Conservation (phyloP, 2,888 invertebrate genomes). For the Sphaeridia pumilis region DNA sequence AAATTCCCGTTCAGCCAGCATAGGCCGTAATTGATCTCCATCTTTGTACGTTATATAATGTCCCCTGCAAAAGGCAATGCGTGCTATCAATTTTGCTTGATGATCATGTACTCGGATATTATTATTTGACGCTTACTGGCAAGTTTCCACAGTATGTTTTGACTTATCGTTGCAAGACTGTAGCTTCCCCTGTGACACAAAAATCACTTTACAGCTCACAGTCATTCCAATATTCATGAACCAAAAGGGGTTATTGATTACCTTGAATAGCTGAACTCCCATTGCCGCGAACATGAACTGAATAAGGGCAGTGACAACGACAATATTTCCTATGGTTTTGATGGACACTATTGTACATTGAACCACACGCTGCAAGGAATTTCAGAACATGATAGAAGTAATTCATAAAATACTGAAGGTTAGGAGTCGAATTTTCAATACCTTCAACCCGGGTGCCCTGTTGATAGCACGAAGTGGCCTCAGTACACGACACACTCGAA, state of each 20-base stretch:
- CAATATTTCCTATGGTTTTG: constrained; percentile 99
- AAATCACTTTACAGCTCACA: background rate
- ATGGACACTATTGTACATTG: constrained; percentile 75
- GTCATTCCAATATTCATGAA: background rate
- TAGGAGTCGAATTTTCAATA: constrained; percentile 48
- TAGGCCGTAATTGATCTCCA: constrained; percentile 61
- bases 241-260: constrained; percentile 45
- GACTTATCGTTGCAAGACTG: constrained; percentile 88
- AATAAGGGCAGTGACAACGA: constrained; percentile 98
- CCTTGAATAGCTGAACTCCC: constrained; percentile 99
- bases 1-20: constrained; percentile 68
- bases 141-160: constrained; percentile 79
- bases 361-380: constrained; percentile 83
- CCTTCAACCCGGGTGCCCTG: constrained; percentile 98
- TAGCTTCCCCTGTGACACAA: constrained; percentile 77
- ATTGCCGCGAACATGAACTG: constrained; percentile 99
- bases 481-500: constrained; percentile 91
- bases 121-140: constrained; percentile 60
- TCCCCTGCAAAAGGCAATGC: constrained; percentile 52
- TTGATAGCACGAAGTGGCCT: constrained; percentile 98
- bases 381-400: background rate
- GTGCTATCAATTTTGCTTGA: background rate
- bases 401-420: too few relatives aligned
- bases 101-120: background rate
- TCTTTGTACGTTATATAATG: constrained; percentile 81